These are phyloP conservation scores for Paramuricea clavata DNA, from an alignment of 92 coral and sea anemone genomes.

Conservation along the genomic window DNA sequence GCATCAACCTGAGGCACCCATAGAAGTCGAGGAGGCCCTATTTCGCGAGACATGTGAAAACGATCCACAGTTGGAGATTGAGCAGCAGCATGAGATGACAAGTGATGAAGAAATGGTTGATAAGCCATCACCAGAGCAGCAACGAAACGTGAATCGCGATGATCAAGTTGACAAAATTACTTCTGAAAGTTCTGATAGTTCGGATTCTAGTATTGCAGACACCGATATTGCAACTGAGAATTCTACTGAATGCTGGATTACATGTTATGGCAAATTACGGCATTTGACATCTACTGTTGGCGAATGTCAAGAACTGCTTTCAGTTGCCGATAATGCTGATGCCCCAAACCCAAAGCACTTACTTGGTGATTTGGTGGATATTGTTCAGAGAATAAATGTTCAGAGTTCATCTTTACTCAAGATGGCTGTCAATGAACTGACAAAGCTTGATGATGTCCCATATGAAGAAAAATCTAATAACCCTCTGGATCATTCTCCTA, in stretches of 20 bases:
- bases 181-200: background rate
- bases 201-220: background rate
- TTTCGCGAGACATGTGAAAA: too few relatives aligned
- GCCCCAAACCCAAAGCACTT: constrained; percentile 9
- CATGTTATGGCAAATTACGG: background rate
- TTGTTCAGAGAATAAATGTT: constrained; percentile 1
- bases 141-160: too few relatives aligned
- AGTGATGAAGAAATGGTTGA: background rate
- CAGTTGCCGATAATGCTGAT: background rate
- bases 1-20: background rate
- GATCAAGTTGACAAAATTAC: background rate
- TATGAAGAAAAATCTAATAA: background rate
- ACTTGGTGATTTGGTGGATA: constrained; percentile 16
- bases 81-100: background rate
- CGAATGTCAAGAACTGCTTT: constrained; percentile 6
- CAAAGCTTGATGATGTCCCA: background rate
- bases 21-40: too few relatives aligned
- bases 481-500: background rate
- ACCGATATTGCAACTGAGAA: background rate
- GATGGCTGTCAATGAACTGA: background rate
- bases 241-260: background rate
- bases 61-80: background rate
- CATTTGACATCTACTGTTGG: background rate
- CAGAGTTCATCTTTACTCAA: constrained; percentile 7
- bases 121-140: background rate